Percentiles rank a stretch among this genome's conserved stretches.
These are phyloP conservation scores for Metopolophium dirhodum DNA, from an alignment of 1,140 invertebrate species.

Conservation along the genomic window DNA sequence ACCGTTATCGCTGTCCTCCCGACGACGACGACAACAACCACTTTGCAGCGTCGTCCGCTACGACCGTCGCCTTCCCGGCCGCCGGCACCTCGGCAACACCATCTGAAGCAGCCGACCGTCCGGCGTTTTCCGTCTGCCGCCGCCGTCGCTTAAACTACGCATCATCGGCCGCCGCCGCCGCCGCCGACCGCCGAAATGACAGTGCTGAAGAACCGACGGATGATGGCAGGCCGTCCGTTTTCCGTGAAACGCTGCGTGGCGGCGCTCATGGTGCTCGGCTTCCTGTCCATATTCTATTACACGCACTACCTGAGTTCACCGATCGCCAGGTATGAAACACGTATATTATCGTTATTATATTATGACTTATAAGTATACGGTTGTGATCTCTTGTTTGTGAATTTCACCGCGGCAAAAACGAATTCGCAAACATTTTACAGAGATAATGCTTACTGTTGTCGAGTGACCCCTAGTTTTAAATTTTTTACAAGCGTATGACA, in stretches of 20 bases:
- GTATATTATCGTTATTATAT: background rate
- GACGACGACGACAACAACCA: background rate
- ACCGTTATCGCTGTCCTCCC: background rate
- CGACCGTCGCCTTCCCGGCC: background rate
- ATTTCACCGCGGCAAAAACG: too few species aligned
- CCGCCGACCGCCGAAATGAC: background rate
- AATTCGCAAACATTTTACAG: too few species aligned
- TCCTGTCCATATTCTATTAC: constrained; percentile 77
- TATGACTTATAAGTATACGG: too few species aligned
- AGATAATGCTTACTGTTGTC: too few species aligned
- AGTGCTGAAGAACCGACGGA: constrained; percentile 16
- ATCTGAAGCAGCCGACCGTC: background rate
- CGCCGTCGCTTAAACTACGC: background rate
- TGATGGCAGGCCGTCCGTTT: constrained; percentile 61
- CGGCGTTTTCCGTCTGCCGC: background rate
- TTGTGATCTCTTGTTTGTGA: too few species aligned
- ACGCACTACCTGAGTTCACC: constrained; percentile 75
- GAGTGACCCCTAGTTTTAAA: too few species aligned
- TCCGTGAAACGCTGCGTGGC: constrained; percentile 76
- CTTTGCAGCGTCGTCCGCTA: background rate
- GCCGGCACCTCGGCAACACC: background rate
- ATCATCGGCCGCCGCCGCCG: background rate
- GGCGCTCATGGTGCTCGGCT: constrained; percentile 70
- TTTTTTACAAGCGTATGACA: too few species aligned
- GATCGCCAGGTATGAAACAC: constrained; percentile 68